A percentile compares a stretch with the other conserved stretches of the same genome.
These are phyloP conservation scores for Tipula confusa DNA, from an alignment of 2,888 invertebrate species.

Conservation along the genomic window DNA sequence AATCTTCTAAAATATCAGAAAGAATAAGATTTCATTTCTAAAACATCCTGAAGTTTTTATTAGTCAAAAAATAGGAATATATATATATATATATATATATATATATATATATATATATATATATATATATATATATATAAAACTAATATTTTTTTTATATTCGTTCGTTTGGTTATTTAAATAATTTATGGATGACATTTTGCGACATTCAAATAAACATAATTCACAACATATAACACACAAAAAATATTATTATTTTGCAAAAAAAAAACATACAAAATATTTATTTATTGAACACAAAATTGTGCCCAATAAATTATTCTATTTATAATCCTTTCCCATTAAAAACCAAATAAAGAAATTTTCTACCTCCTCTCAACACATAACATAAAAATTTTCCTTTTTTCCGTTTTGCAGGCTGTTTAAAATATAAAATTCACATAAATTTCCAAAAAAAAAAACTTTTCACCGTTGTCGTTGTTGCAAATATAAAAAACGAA, in stretches of 20 bases:
- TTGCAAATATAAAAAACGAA: background rate
- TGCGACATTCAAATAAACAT: slow-evolving; percentile 25
- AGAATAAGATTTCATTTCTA: background rate
- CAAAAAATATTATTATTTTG: background rate
- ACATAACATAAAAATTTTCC: background rate
- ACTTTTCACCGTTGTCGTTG: slow-evolving; percentile 25
- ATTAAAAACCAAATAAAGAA: background rate
- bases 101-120: too few species aligned
- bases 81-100: too few species aligned
- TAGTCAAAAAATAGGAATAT: too few species aligned
- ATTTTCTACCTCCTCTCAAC: background rate
- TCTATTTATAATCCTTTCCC: slow-evolving; percentile 20
- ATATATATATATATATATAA: too few species aligned
- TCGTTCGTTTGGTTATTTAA: background rate
- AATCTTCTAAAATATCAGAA: background rate
- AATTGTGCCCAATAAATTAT: slow-evolving; percentile 4
- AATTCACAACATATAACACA: background rate
- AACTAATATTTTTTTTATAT: background rate
- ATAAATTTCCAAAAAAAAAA: background rate
- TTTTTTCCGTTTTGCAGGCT: background rate
- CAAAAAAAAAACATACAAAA: background rate
- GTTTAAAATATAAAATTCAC: background rate
- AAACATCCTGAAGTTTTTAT: background rate
- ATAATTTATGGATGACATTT: slow-evolving; percentile 12
- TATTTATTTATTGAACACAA: slow-evolving; percentile 25